Evolutionary conservation across 2,797 vertebrate species (phyloP).

Genomic region (Halcyon badia): DNA sequence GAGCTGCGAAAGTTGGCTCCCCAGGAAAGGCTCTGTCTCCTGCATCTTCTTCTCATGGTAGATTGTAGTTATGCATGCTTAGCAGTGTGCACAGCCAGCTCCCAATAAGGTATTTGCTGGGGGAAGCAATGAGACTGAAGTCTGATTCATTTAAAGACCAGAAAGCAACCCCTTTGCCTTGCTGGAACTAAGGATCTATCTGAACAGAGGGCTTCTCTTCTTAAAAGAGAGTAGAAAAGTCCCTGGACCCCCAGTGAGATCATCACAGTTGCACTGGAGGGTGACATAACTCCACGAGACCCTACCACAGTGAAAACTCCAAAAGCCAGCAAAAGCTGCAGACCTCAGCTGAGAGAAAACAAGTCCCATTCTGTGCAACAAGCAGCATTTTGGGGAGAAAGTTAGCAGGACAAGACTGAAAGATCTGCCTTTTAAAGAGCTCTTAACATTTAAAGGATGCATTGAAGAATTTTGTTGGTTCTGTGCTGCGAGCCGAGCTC

Average conservation of each 20-base stretch:
- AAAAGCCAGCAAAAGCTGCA: not conserved
- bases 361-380: not conserved
- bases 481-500: not conserved
- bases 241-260: not conserved
- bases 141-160: not conserved
- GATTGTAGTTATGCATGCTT: not conserved
- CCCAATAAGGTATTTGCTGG: not conserved
- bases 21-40: not conserved
- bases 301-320: not conserved
- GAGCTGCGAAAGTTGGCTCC: not conserved
- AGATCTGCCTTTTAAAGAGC: not conserved
- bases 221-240: not conserved
- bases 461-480: constrained; percentile 35
- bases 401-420: not conserved
- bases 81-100: not conserved
- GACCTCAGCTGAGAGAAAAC: not conserved
- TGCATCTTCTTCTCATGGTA: not conserved
- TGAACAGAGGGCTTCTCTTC: not conserved
- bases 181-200: not conserved
- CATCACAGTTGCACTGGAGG: fast-evolving
- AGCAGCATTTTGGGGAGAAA: not conserved
- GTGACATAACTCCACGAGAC: not conserved
- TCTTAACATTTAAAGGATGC: not conserved
- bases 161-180: fast-evolving
- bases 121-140: not conserved